Conservation (phyloP, 2,113 vertebrate genomes). For the Gallinago undulata region DNA sequence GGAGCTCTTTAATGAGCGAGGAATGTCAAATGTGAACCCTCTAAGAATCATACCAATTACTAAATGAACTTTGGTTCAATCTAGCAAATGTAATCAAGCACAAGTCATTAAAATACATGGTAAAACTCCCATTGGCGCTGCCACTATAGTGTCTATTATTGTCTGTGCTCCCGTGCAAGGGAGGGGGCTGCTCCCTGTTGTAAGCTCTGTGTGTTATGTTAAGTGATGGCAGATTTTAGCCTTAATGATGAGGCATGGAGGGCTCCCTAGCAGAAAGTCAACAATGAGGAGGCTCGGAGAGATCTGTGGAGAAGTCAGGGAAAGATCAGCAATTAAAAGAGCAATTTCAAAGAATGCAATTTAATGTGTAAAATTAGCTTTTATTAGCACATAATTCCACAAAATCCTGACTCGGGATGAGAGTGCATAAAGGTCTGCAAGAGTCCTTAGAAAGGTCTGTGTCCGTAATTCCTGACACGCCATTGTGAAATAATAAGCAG, state of each 20-base stretch:
- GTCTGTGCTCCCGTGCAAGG: background rate
- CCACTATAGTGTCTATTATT: slow-evolving; percentile 32
- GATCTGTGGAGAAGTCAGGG: background rate
- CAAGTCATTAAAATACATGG: slow-evolving; percentile 55
- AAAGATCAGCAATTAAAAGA: slow-evolving; percentile 48
- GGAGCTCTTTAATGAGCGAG: slow-evolving; percentile 47
- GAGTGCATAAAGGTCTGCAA: slow-evolving; percentile 36
- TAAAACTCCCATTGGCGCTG: slow-evolving; percentile 22
- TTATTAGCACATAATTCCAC: slow-evolving; percentile 38
- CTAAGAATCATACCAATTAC: slow-evolving; percentile 50
- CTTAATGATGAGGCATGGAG: slow-evolving; percentile 22
- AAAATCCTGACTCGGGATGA: slow-evolving; percentile 34
- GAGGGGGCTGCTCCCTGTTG: slow-evolving; percentile 27
- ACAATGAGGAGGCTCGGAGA: background rate
- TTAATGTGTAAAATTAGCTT: slow-evolving; percentile 59
- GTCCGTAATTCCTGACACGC: slow-evolving; percentile 44
- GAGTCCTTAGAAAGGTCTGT: slow-evolving; percentile 38
- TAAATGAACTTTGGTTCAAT: slow-evolving; percentile 15
- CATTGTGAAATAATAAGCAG: slow-evolving; percentile 65
- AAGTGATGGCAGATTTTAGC: slow-evolving; percentile 51
- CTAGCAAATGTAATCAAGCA: slow-evolving; percentile 58
- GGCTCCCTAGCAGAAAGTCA: background rate
- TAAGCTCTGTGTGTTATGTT: slow-evolving; percentile 6
- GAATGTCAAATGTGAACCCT: slow-evolving; percentile 30
- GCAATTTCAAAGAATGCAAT: slow-evolving; percentile 25